These are phyloP conservation scores for Ectobius pallidus DNA, from an alignment of 2,888 invertebrate species.

Conservation along the genomic window DNA sequence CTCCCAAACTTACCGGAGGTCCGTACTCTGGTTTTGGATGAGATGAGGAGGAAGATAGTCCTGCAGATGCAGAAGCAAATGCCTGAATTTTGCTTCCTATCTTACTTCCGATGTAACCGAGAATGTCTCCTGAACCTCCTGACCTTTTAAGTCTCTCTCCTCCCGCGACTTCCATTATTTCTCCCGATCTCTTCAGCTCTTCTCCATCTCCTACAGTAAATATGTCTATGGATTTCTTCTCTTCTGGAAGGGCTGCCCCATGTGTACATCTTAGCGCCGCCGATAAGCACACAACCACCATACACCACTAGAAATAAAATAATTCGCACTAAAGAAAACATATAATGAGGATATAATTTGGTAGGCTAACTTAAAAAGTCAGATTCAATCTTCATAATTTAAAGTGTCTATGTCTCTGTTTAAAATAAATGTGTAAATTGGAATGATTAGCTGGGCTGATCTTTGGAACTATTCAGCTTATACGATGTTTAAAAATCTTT, in stretches of 20 bases:
- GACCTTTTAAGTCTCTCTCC: conserved; percentile 5
- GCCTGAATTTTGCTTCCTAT: not conserved
- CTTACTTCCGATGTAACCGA: conserved; percentile 5
- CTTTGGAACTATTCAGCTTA: too few species aligned
- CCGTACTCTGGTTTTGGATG: not conserved
- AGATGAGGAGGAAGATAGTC: not conserved
- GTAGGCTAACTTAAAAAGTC: too few species aligned
- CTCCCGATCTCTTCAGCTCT: not conserved
- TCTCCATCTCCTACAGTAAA: too few species aligned
- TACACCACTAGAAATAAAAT: not conserved
- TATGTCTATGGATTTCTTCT: not conserved
- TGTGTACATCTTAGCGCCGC: not conserved
- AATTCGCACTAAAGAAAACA: too few species aligned
- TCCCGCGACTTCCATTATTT: not conserved
- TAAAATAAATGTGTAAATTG: too few species aligned
- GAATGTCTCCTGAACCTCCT: not conserved
- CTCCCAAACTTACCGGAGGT: conserved; percentile 15
- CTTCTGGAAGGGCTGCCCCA: not conserved
- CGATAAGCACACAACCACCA: not conserved
- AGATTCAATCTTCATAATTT: too few species aligned
- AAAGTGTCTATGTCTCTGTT: too few species aligned
- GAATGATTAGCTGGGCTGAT: too few species aligned
- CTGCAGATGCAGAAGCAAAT: not conserved
- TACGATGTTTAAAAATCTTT: too few species aligned
- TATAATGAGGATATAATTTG: too few species aligned